Percentiles rank a stretch among this genome's conserved stretches.
Evolutionary conservation across 2,797 vertebrate genomes (phyloP).

Genomic region (Smutsia temminckii): DNA sequence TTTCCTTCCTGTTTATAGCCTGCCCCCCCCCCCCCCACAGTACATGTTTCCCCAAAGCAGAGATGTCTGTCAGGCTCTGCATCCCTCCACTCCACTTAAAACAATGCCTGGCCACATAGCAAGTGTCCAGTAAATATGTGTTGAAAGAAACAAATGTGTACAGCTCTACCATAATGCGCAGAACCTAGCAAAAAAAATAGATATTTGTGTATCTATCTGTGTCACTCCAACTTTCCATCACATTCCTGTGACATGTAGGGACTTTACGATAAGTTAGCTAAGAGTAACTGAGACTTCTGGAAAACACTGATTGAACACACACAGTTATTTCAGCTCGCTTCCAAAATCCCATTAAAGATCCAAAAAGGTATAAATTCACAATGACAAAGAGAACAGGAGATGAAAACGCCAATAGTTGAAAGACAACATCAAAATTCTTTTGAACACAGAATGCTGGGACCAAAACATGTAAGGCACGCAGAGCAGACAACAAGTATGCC

Average conservation of each 20-base stretch:
- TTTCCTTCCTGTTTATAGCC: not conserved
- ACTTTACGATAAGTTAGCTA: not conserved
- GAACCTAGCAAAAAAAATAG: not conserved
- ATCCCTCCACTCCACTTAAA: not conserved
- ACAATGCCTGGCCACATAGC: not conserved
- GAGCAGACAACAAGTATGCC: too few relatives aligned
- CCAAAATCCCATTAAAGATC: not conserved
- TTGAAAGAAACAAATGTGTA: not conserved
- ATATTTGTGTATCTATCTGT: not conserved
- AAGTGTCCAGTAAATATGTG: not conserved
- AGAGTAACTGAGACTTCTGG: not conserved
- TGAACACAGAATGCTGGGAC: not conserved
- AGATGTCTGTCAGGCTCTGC: not conserved
- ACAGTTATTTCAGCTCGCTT: not conserved
- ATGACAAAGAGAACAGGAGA: not conserved
- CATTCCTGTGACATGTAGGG: not conserved
- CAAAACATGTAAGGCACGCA: accelerated
- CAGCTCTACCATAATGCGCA: not conserved
- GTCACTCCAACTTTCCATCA: not conserved
- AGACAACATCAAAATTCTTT: not conserved
- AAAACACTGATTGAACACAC: not conserved
- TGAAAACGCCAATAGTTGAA: not conserved
- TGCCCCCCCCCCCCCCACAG: not conserved
- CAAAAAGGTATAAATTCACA: not conserved
- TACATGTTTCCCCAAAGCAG: not conserved